A percentile compares a stretch with the other conserved stretches of the same genome.
These are phyloP conservation scores for Odontomyia ornata DNA, from an alignment of 2,888 invertebrate genomes.

Conservation along the genomic window DNA sequence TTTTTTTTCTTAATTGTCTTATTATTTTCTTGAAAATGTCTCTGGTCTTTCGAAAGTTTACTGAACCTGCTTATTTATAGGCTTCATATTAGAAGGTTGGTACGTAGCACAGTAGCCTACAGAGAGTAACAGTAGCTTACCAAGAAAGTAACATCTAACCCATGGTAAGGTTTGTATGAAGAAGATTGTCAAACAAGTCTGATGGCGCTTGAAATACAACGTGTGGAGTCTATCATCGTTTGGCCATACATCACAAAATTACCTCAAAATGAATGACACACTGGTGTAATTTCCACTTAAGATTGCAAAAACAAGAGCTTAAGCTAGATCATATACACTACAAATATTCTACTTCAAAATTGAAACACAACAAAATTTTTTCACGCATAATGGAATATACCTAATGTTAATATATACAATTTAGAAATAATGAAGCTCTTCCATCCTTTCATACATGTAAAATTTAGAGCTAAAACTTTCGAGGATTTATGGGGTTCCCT, in stretches of 20 bases:
- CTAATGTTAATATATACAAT: too few species aligned
- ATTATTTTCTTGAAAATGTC: too few species aligned
- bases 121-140: not conserved
- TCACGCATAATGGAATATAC: too few species aligned
- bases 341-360: too few species aligned
- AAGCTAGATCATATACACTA: too few species aligned
- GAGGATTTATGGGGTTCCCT: not conserved
- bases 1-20: too few species aligned
- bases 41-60: too few species aligned
- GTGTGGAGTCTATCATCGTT: constrained; percentile 9
- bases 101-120: constrained; percentile 9
- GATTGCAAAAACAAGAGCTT: not conserved
- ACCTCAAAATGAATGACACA: not conserved
- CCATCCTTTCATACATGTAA: too few species aligned
- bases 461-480: too few species aligned
- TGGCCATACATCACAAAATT: not conserved
- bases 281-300: not conserved
- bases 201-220: constrained; percentile 8
- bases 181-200: not conserved
- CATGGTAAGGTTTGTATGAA: not conserved
- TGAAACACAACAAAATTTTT: too few species aligned
- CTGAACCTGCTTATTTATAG: not conserved
- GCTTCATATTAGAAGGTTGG: not conserved
- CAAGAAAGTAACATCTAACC: not conserved
- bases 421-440: too few species aligned